Conservation (phyloP, 2,888 invertebrate species). For the Blomia tropicalis region DNA sequence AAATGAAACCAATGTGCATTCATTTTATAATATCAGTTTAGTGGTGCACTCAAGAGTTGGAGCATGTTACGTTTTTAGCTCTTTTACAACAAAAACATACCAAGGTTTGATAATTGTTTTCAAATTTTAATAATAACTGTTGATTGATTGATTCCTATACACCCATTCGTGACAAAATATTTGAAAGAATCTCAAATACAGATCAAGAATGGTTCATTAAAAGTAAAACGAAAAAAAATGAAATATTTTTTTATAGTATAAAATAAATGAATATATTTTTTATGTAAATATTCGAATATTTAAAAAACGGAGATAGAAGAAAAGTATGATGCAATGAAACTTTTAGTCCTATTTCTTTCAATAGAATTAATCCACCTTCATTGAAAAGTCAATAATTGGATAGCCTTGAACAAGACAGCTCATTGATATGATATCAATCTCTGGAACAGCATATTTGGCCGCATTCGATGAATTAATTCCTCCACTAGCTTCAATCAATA, state of each 20-base stretch:
- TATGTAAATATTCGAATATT: too few species aligned
- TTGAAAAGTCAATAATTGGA: slow-evolving; percentile 36
- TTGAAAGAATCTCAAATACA: too few species aligned
- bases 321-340: too few species aligned
- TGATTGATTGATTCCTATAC: too few species aligned
- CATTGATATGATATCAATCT: slow-evolving; percentile 37
- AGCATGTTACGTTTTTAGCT: not conserved
- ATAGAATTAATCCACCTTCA: slow-evolving; percentile 35
- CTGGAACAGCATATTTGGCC: slow-evolving; percentile 32
- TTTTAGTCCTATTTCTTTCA: too few species aligned
- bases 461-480: slow-evolving; percentile 35
- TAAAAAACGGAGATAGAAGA: too few species aligned
- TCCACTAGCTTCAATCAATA: slow-evolving; percentile 38
- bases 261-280: not conserved
- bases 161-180: too few species aligned
- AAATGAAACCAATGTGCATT: too few species aligned
- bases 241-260: not conserved
- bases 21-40: too few species aligned
- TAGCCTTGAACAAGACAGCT: slow-evolving; percentile 38
- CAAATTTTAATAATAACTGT: not conserved
- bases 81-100: not conserved
- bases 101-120: not conserved
- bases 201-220: too few species aligned
- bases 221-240: too few species aligned
- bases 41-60: too few species aligned